These are phyloP conservation scores for Suricata suricatta DNA, from an alignment of 2,113 vertebrate genomes.

Conservation along the genomic window DNA sequence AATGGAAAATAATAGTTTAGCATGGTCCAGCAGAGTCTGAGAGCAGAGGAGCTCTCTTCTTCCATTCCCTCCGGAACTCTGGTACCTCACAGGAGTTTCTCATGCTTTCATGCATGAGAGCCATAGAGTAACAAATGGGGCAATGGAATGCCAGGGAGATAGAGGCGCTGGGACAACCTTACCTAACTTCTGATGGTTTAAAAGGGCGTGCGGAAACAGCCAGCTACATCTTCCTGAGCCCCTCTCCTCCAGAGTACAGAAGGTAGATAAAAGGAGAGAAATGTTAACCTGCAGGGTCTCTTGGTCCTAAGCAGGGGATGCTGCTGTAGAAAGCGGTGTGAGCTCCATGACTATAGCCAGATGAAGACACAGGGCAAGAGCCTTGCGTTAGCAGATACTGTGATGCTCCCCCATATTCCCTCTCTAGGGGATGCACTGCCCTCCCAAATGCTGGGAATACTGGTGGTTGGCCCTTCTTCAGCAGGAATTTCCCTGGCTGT, in stretches of 20 bases:
- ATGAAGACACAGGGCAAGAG: not conserved
- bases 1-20: not conserved
- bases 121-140: not conserved
- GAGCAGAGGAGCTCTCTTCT: not conserved
- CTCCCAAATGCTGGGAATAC: not conserved
- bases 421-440: not conserved
- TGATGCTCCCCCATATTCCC: not conserved
- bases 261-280: not conserved
- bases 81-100: not conserved
- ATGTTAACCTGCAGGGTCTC: not conserved
- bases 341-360: not conserved
- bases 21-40: not conserved
- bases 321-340: not conserved
- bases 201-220: not conserved
- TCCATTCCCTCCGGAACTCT: not conserved
- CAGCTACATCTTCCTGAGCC: not conserved
- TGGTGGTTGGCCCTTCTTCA: not conserved
- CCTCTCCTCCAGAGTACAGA: not conserved
- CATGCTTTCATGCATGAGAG: not conserved
- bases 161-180: not conserved
- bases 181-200: not conserved
- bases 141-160: not conserved
- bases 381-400: not conserved
- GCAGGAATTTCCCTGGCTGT: not conserved
- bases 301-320: not conserved